These are phyloP conservation scores for cattle (Bos taurus) DNA, from an alignment of 2,113 vertebrate species.

Conservation along the genomic window DNA sequence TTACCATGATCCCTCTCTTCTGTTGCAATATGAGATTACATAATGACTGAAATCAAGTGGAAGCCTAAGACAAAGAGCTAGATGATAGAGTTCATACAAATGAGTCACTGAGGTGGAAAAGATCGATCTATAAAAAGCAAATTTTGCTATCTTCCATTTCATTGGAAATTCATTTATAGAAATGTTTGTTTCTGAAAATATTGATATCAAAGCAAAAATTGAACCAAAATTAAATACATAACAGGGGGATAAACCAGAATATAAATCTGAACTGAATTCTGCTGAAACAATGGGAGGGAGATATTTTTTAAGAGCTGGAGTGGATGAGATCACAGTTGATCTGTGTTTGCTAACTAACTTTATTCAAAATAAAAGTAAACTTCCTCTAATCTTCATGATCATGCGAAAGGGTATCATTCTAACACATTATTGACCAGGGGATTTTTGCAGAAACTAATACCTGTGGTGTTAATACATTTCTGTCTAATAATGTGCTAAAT, in stretches of 20 bases:
- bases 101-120: neutral
- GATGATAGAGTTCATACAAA: neutral
- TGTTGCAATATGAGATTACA: neutral
- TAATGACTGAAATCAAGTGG: neutral
- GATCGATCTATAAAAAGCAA: neutral
- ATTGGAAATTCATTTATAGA: neutral
- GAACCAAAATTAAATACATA: neutral
- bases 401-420: neutral
- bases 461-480: neutral
- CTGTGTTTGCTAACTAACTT: neutral
- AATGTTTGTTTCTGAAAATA: neutral
- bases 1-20: neutral
- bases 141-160: neutral
- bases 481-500: neutral
- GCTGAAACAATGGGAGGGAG: neutral
- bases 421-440: neutral
- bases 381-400: neutral
- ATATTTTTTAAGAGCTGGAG: neutral
- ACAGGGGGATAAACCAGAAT: neutral
- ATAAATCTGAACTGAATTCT: neutral
- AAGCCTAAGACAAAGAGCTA: neutral
- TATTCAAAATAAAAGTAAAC: neutral
- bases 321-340: neutral
- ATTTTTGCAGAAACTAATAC: neutral
- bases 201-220: neutral